A percentile compares a stretch with the other conserved stretches of the same genome.
These are phyloP conservation scores for Zaprionus lineosus DNA, from an alignment of 2,888 invertebrate species.

Conservation along the genomic window DNA sequence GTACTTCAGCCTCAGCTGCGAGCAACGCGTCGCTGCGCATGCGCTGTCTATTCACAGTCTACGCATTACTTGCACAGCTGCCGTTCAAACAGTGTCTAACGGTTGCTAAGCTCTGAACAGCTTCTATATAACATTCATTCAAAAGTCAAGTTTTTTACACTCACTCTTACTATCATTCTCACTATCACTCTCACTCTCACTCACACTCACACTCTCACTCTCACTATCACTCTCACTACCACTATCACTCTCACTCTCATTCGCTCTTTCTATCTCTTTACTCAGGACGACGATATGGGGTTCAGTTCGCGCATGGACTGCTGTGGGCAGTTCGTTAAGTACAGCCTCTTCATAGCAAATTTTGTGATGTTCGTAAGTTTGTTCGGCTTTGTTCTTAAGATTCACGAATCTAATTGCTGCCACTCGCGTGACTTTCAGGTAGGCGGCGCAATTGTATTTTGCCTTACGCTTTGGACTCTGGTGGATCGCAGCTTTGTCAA, in stretches of 20 bases:
- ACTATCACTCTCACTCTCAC: conserved; percentile 1
- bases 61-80: conserved; percentile 43
- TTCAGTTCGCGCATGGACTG: conserved; percentile 93
- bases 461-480: conserved; percentile 92
- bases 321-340: conserved; percentile 94
- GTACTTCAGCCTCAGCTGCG: conserved; percentile 61
- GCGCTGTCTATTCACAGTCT: conserved; percentile 45
- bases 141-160: too few species aligned
- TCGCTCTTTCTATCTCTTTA: conserved; percentile 4
- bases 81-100: conserved; percentile 22
- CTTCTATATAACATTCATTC: too few species aligned
- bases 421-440: too few species aligned
- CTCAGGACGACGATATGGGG: conserved; percentile 85
- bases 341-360: conserved; percentile 92
- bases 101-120: conserved; percentile 8
- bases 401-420: too few species aligned
- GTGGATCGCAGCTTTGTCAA: conserved; percentile 92
- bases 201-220: neutral
- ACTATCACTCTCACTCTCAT: neutral
- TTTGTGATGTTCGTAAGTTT: conserved; percentile 92
- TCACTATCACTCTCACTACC: neutral
- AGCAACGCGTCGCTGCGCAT: conserved; percentile 39
- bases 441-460: conserved; percentile 90
- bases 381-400: neutral
- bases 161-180: neutral